Base-by-base conservation (phyloP, 2,797 vertebrate genomes). In the Poecilia gillii region DNA sequence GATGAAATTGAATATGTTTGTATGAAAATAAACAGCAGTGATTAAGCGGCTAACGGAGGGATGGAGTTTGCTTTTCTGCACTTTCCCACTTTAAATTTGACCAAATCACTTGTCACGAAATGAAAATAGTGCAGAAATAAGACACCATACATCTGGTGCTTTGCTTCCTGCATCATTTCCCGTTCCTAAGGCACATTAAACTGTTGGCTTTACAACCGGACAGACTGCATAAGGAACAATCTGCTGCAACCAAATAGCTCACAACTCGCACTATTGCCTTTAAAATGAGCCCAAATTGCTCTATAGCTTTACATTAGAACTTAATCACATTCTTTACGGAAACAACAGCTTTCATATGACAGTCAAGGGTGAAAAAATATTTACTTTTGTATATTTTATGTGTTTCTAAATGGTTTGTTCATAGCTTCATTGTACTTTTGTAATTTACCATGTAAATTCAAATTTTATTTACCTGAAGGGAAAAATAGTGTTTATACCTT, bases 131-230 rank as follows among this genome's bases (percentile, higher is more conserved):
- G 45, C 25, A 28, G 78, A 82, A 74, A 46, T 18, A n/a, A 81
- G 85, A 87, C 88, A 82, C 87, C 85, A 73, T 1, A 31, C 0
- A 73, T 77, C 72, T 84, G 87, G 86, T 76, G 87, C 72, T 85
- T 74, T 41, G 1, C 36, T 92, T 53, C 92, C 84, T 86, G 86
- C 84, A 79, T 88, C 81, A 74, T 72, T 57, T 90, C 88, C 82
- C 87, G 89, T 96, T 96, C 96, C 93, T 98, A 99, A 99, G 98
- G 98, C 98, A 99, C 98, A 93, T 90, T 89, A 93, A 90, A 90
- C 95, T 96, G 93, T 93, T 85, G 91, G 91, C 94, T 81, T 68
- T 84, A 84, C 80, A 81, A 88, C 76, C 75, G 74, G 84, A 91
- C 74, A 51, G 76, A 80, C 74, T 43, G 80, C 79, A 82, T 66